These are phyloP conservation scores for Eira barbara DNA, from an alignment of 2,113 vertebrate species.

Conservation along the genomic window DNA sequence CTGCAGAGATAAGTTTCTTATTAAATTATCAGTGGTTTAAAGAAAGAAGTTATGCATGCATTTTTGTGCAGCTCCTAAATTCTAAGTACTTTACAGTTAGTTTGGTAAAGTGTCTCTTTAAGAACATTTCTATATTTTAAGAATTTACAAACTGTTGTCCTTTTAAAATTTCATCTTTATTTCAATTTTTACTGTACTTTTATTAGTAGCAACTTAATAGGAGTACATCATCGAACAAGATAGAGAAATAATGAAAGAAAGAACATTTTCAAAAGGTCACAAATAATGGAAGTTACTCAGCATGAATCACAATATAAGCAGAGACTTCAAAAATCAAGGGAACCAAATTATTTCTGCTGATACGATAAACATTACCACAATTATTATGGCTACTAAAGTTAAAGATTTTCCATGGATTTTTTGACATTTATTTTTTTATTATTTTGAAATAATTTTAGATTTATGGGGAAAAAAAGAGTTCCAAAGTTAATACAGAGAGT, in stretches of 20 bases:
- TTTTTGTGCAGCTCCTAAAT: constrained; percentile 19
- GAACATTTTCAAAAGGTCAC: constrained; percentile 60
- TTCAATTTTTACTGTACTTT: constrained; percentile 60
- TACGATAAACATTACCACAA: constrained; percentile 8
- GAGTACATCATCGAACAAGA: constrained; percentile 39
- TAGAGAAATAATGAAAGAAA: constrained; percentile 41
- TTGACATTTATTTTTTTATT: neutral
- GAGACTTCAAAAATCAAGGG: constrained; percentile 11
- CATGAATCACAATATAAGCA: constrained; percentile 26
- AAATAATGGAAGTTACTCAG: constrained; percentile 57
- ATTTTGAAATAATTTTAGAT: constrained; percentile 15
- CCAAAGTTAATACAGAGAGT: neutral
- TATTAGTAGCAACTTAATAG: constrained; percentile 46
- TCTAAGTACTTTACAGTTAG: constrained; percentile 18
- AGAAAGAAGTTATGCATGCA: neutral
- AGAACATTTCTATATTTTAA: constrained; percentile 21
- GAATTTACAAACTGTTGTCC: constrained; percentile 48
- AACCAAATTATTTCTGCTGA: constrained; percentile 16
- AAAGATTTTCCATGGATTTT: neutral
- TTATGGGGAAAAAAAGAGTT: neutral
- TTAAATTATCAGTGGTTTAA: constrained; percentile 37
- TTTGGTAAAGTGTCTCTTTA: constrained; percentile 20
- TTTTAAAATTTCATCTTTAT: constrained; percentile 49
- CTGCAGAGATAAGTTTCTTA: neutral
- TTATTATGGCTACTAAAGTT: neutral